Percentiles rank a stretch among this genome's conserved stretches.
Evolutionary conservation across 2,113 vertebrate species (phyloP).

Genomic region (Nothocercus nigrocapillus): DNA sequence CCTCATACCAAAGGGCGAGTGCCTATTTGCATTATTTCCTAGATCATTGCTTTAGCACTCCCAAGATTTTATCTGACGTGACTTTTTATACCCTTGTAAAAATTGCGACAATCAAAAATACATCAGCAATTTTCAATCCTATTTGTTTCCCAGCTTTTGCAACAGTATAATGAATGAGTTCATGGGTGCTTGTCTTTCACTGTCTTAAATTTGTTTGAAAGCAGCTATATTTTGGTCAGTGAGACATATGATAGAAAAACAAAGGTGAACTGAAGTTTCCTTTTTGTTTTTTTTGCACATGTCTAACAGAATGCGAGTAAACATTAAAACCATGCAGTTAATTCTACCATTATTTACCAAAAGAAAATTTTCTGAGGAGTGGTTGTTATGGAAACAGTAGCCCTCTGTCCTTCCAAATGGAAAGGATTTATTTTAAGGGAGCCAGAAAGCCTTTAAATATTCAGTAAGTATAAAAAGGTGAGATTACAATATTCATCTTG

Average conservation of each 20-base stretch:
- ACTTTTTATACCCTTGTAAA: constrained; percentile 73
- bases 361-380: constrained; percentile 63
- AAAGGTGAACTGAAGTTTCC: constrained; percentile 57
- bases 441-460: constrained; percentile 70
- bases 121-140: constrained; percentile 65
- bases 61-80: constrained; percentile 70
- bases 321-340: constrained; percentile 29
- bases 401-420: constrained; percentile 67
- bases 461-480: constrained; percentile 57
- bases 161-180: constrained; percentile 19
- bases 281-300: not conserved
- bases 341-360: constrained; percentile 68
- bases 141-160: constrained; percentile 35
- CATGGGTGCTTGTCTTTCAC: not conserved
- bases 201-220: not conserved
- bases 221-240: constrained; percentile 51
- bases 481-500: constrained; percentile 30
- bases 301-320: constrained; percentile 55
- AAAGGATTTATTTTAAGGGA: constrained; percentile 68
- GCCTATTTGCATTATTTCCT: constrained; percentile 62
- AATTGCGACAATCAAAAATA: constrained; percentile 70
- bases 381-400: constrained; percentile 76
- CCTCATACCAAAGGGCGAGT: not conserved
- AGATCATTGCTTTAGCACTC: constrained; percentile 50
- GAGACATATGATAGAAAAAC: constrained; percentile 41